phyloP scores from a whole-genome alignment of 2,888 invertebrate species.

The Petrophora chlorosata region DNA sequence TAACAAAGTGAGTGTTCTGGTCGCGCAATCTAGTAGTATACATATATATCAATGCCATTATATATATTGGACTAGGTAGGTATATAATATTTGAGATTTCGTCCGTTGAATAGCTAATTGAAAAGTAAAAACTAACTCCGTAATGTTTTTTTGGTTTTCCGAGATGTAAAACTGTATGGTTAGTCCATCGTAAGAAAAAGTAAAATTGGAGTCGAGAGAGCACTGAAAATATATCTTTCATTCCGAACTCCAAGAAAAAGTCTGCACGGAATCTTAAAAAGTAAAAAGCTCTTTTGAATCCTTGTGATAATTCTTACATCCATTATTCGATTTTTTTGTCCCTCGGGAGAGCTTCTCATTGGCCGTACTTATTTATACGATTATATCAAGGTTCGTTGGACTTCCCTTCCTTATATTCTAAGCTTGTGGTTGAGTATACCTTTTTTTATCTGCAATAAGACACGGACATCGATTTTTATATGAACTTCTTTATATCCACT shows the following conservation, averaged over 20 bases:
- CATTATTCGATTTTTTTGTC: slow-evolving; percentile 7
- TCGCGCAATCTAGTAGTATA: too few relatives aligned
- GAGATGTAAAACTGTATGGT: too few relatives aligned
- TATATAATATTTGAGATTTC: too few relatives aligned
- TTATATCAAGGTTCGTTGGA: slow-evolving; percentile 17
- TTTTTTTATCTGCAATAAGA: slow-evolving; percentile 3
- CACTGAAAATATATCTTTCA: slow-evolving; percentile 9
- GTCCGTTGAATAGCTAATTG: too few relatives aligned
- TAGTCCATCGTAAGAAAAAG: too few relatives aligned
- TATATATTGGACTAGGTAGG: too few relatives aligned
- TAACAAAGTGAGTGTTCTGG: too few relatives aligned
- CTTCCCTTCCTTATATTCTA: slow-evolving; percentile 3
- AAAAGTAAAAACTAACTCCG: too few relatives aligned
- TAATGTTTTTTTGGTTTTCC: too few relatives aligned
- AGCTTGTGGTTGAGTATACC: slow-evolving; percentile 2
- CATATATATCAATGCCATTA: too few relatives aligned
- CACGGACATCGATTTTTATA: slow-evolving; percentile 2
- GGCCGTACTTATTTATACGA: slow-evolving; percentile 14
- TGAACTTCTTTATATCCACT: background rate
- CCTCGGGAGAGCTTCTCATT: background rate
- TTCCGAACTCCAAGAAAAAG: background rate
- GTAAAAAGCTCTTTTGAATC: slow-evolving; percentile 11
- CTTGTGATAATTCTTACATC: slow-evolving; percentile 3
- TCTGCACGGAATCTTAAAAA: slow-evolving; percentile 6
- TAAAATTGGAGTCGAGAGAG: slow-evolving; percentile 1